Evolutionary conservation across 2,797 vertebrate genomes (phyloP), one percentile per base, ranked within the genome.

Genomic region (Acanthurus tractus): DNA sequence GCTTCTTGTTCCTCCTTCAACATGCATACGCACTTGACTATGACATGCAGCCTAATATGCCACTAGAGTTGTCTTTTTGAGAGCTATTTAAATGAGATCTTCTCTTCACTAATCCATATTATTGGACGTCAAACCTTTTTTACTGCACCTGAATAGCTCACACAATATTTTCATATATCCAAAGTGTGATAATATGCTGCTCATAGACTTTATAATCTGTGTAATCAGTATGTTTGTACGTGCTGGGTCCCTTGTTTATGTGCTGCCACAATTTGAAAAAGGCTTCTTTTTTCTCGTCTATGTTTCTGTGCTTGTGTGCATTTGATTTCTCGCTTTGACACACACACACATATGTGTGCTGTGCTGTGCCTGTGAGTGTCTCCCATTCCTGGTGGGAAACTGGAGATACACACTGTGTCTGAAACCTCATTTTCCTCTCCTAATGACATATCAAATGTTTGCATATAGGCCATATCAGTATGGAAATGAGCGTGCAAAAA

Each of bases 391-490:
- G 81, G 55, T 69, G 72, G 81, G 84, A 88, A 86, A 79, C 78
- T 71, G 48, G 81, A 86, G 79, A 76, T 74, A 82, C 79, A 83
- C 75, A 76, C 68, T 67, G 70, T 83, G 74, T 75, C 78, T 83
- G 78, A 90, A 93, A 90, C 81, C 89, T 92, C 76, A 89, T 93
- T 94, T 91, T 93, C 83, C 57, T 82, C 84, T 87, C 74, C 87
- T 91, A 93, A 92, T 90, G 88, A 91, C 92, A 92, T 91, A 91
- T 93, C 92, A 89, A 89, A 91, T 91, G 90, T 93, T 94, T 93
- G 90, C 92, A 92, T 88, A 88, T 76, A 92, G 84, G 82, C 88
- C 83, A 87, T 89, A 89, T 90, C 79, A 89, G 84, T 89, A 92
- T 94, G 92, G 87, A 93, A 93, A 94, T 89, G 81, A 91, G 76